phyloP scores from a whole-genome alignment of 2,113 vertebrate genomes.

The Cyanoramphus novaezelandiae region DNA sequence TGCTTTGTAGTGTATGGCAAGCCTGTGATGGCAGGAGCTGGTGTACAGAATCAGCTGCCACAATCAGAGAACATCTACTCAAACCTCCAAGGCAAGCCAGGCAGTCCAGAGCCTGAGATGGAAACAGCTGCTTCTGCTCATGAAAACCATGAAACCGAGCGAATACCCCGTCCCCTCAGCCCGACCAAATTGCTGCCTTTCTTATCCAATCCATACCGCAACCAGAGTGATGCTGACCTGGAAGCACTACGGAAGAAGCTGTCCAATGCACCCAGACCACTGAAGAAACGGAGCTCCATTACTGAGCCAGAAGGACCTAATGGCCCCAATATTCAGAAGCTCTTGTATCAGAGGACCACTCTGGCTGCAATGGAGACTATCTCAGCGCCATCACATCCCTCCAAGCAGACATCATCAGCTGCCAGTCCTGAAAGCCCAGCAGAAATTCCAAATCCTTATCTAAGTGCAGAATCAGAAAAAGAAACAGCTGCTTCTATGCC shows the following conservation, averaged over 20 bases:
- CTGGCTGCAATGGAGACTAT: conserved; percentile 94
- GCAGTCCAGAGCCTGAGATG: conserved; percentile 77
- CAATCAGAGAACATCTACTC: conserved; percentile 80
- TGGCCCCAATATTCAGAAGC: conserved; percentile 96
- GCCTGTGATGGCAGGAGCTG: conserved; percentile 83
- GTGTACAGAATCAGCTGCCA: conserved; percentile 56
- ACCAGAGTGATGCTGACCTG: conserved; percentile 93
- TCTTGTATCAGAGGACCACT: conserved; percentile 95
- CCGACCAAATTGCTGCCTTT: conserved; percentile 96
- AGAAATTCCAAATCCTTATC: conserved; percentile 73
- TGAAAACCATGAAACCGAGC: conserved; percentile 82
- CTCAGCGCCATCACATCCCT: conserved; percentile 73
- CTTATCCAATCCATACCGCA: conserved; percentile 92
- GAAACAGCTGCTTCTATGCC: conserved; percentile 46
- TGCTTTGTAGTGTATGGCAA: conserved; percentile 88
- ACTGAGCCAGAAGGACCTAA: conserved; percentile 95
- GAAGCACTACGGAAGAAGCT: conserved; percentile 93
- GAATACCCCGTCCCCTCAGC: conserved; percentile 93
- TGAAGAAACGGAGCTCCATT: conserved; percentile 98
- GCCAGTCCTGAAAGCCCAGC: conserved; percentile 56
- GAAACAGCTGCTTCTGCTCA: conserved; percentile 36
- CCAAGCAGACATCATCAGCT: conserved; percentile 63
- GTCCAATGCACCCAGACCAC: conserved; percentile 89
- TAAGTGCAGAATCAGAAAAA: conserved; percentile 57
- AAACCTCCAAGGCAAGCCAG: conserved; percentile 72